Evolutionary conservation across 2,888 invertebrate species (phyloP), one percentile per base, ranked within the genome.

Genomic region (Agapostemon virescens): DNA sequence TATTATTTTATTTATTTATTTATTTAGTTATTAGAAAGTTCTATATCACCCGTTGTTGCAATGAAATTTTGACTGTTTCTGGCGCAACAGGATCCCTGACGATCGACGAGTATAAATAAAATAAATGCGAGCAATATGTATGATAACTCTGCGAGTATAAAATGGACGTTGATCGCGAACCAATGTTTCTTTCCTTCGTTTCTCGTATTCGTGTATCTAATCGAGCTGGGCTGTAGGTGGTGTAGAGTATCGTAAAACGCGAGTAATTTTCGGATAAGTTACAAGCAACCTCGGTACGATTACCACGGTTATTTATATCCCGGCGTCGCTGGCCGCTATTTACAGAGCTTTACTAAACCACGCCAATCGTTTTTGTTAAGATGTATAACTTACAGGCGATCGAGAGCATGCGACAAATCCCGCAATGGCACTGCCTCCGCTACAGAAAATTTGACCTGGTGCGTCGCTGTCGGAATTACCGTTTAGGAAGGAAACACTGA

Each of bases 391-490:
- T 90, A 40, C 94, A 97, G 95, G 95, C 96, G 52, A 93, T 96
- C 69, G 95, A 96, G 86, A 94, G 95, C 52, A 96, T 97, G 96
- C 94, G 95, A 83, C 95, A 96, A 92, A 95, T 97, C 79, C 97
- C 97, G 1, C 97, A 97, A 91, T 97, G 96, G 96, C 97, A 97
- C 91, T 97, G 97, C 92, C 94, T 97, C 93, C 94, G 97, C 85
- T 97, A 97, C 93, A 94, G 97, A 81, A 96, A 96, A 88, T 96
- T 96, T 89, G 96, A 97, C 88, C 93, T 96, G 85, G 96, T 97
- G 88, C 95, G 96, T 69, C 95, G 96, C 87, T 97, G 97, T 94
- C 95, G 96, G 88, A 96, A 96, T 89, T 96, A 96, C 93, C 95
- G 96, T 86, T 93, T 94, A 40, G 94, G 94, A 87, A 92, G 94